Base-by-base conservation (phyloP, 2,113 vertebrate species). In the Prionailurus viverrinus region DNA sequence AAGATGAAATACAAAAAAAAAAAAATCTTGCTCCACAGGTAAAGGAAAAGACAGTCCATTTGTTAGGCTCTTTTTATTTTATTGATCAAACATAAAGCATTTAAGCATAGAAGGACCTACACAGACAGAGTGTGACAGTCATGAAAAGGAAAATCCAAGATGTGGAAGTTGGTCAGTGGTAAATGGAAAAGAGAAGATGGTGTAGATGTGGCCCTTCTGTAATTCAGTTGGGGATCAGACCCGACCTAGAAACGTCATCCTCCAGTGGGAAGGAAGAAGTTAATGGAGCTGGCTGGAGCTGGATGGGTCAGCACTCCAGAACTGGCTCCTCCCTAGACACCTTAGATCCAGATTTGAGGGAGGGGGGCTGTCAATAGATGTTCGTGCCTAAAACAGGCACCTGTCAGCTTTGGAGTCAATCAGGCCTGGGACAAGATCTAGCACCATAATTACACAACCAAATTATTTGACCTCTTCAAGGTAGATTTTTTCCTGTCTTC, bases 11-110 rank as follows among this genome's bases (percentile, higher is more conserved):
- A n/a, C 58, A 12, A 79, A 31, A 16, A 69, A 12, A 69, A 48
- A 87, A 48, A 87, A 68, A 21, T 7, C 19, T 83, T 83, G 3
- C n/a, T 68, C 58, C 93, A 91, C 83, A 95, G 41, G 4, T 39
- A 12, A 58, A 18, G 7, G 69, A 36, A 51, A 27, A 85, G 66
- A 21, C 14, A 85, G 53, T 73, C 55, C 25, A 51, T 39, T 25
- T 7, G 4, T 61, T 8, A 39, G 51, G 10, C 39, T 69, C 31
- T 45, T 97, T 91, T 89, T 45, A 41, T 63, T 83, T 90, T 74
- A 68, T 16, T 41, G 68, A 74, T 65, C n/a, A 94, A 95, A 53
- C 11, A 61, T 88, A 41, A 79, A 39, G 2, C 39, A 63, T 61
- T 86, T 39, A 66, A 36, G n/a, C 5, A 45, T 5, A 61, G 11